Evolutionary conservation across 2,113 vertebrate species (phyloP).

Genomic region (Porphyrio hochstetteri): DNA sequence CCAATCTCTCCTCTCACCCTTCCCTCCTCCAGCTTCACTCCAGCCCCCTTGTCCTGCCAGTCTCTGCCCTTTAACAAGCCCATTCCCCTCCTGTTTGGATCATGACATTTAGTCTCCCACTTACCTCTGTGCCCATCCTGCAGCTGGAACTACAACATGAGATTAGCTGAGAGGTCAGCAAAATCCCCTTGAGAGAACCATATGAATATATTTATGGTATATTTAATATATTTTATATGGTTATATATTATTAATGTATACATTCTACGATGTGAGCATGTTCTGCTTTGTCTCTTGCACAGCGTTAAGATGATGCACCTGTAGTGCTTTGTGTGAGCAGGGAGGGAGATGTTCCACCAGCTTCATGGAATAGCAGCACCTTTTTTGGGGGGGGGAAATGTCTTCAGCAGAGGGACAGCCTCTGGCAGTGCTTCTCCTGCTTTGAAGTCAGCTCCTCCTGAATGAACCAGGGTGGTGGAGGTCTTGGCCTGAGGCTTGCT

Average conservation of each 20-base stretch:
- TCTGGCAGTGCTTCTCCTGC: not conserved
- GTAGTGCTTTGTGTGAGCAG: not conserved
- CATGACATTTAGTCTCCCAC: not conserved
- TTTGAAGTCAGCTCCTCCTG: not conserved
- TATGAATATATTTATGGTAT: not conserved
- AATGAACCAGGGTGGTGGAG: not conserved
- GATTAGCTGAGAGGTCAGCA: not conserved
- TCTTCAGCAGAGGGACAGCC: not conserved
- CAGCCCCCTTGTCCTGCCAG: no score
- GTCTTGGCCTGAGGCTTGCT: not conserved
- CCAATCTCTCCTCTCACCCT: no score
- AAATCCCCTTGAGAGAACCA: not conserved
- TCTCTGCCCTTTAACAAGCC: no score
- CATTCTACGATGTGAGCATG: not conserved
- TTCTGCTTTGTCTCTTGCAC: not conserved
- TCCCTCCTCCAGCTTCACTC: no score
- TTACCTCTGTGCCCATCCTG: not conserved
- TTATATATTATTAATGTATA: not conserved
- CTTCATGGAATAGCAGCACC: not conserved
- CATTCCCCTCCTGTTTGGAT: no score
- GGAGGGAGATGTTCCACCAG: not conserved
- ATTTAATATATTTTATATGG: not conserved
- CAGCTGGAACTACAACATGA: not conserved
- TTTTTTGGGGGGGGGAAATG: not conserved
- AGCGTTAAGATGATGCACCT: rapidly evolving